phyloP scores from a whole-genome alignment of 2,113 vertebrate genomes.

The Corydoras sp. region DNA sequence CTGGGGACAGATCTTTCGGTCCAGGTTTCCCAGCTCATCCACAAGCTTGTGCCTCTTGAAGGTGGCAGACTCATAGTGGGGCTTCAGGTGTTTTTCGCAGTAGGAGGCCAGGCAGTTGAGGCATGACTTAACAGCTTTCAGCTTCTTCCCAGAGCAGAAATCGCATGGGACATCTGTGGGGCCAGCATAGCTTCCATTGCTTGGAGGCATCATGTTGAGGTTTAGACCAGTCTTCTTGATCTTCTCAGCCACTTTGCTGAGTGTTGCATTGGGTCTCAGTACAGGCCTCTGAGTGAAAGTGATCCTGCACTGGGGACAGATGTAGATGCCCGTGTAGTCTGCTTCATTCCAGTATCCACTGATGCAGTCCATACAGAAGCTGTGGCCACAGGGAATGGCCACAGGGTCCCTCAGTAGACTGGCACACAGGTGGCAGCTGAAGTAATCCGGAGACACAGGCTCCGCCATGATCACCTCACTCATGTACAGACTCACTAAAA shows the following conservation, averaged over 20 bases:
- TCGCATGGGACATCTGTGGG: constrained; percentile 65
- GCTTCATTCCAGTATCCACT: constrained; percentile 76
- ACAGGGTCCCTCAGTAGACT: constrained; percentile 68
- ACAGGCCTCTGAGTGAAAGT: constrained; percentile 75
- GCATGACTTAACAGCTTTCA: constrained; percentile 73
- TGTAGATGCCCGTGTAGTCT: constrained; percentile 75
- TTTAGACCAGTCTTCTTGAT: constrained; percentile 64
- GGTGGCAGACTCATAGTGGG: constrained; percentile 69
- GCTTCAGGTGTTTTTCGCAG: constrained; percentile 75
- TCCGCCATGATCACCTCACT: constrained; percentile 61
- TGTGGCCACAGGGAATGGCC: constrained; percentile 74
- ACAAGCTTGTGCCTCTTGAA: constrained; percentile 72
- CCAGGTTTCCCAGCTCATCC: constrained; percentile 56
- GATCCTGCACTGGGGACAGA: constrained; percentile 73
- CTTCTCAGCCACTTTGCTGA: constrained; percentile 73
- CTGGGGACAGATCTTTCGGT: constrained; percentile 70
- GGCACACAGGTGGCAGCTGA: constrained; percentile 66
- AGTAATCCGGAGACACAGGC: constrained; percentile 66
- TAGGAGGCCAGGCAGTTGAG: constrained; percentile 69
- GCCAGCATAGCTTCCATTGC: constrained; percentile 55
- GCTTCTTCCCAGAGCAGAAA: constrained; percentile 66
- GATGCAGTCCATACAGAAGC: constrained; percentile 77
- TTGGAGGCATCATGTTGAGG: constrained; percentile 52
- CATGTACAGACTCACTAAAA: constrained; percentile 10
- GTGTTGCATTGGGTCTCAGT: constrained; percentile 68